These are phyloP conservation scores for Agrochola macilenta DNA, from an alignment of 2,888 invertebrate species.

Conservation along the genomic window DNA sequence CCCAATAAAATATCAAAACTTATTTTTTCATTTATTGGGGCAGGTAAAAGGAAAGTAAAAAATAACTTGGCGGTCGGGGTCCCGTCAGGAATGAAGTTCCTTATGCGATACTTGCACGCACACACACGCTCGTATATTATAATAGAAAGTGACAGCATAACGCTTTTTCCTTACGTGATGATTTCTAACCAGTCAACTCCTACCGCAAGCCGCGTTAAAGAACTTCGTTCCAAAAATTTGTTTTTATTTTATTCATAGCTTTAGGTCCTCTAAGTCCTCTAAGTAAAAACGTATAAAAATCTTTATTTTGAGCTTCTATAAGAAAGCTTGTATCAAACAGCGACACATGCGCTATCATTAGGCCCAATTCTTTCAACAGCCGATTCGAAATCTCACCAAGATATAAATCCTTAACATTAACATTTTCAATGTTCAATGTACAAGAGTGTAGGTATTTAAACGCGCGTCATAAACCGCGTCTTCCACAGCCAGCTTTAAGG, in stretches of 20 bases:
- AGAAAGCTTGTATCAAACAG: neutral
- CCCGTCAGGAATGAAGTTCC: no score
- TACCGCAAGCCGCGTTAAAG: no score
- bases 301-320: neutral
- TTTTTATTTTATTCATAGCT: neutral
- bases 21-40: neutral
- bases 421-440: neutral
- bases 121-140: no score
- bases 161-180: no score
- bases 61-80: no score
- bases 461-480: constrained; percentile 41
- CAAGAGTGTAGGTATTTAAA: neutral
- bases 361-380: neutral
- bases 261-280: neutral
- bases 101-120: no score
- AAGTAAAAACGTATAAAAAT: neutral
- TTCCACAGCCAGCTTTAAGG: constrained; percentile 72
- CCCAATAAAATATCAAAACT: neutral
- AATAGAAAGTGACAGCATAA: no score
- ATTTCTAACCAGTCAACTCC: no score
- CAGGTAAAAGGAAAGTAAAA: neutral
- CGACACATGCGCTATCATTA: neutral
- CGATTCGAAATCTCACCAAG: neutral
- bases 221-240: no score
- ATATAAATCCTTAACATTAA: neutral